Evolutionary conservation across 2,888 invertebrate species (phyloP).

Genomic region (Alitta virens): DNA sequence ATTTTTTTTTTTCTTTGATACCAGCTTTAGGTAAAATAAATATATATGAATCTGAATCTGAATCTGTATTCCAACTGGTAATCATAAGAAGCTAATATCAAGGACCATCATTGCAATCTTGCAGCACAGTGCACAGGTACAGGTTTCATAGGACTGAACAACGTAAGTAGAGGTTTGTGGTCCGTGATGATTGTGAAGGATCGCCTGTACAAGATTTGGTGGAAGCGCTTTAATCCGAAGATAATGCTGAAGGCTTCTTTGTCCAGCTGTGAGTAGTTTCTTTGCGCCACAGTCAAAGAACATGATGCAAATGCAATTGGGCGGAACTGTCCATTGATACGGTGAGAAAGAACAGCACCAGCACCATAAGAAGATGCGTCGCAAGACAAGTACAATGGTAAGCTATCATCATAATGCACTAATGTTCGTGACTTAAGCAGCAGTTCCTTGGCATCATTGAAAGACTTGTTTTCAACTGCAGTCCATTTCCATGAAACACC

Average conservation of each 20-base stretch:
- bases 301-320: slow-evolving; percentile 8
- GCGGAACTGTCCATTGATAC: not conserved
- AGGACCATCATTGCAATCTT: not conserved
- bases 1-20: too few species aligned
- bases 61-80: not conserved
- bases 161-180: not conserved
- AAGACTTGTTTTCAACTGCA: not conserved
- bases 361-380: slow-evolving; percentile 2
- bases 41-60: too few species aligned
- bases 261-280: slow-evolving; percentile 7
- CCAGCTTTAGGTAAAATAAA: too few species aligned
- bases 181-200: slow-evolving; percentile 2
- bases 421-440: not conserved
- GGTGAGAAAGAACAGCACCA: slow-evolving; percentile 6
- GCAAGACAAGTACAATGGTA: not conserved
- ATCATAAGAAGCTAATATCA: not conserved
- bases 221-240: slow-evolving; percentile 3
- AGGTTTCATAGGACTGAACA: not conserved
- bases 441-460: not conserved
- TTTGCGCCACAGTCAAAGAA: slow-evolving; percentile 2
- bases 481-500: not conserved
- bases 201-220: slow-evolving; percentile 1
- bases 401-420: slow-evolving; percentile 6
- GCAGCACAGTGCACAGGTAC: not conserved
- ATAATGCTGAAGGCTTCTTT: slow-evolving; percentile 2